Evolutionary conservation across 2,797 vertebrate species (phyloP), one percentile per base, ranked within the genome.

Genomic region (Pipistrellus nathusii): DNA sequence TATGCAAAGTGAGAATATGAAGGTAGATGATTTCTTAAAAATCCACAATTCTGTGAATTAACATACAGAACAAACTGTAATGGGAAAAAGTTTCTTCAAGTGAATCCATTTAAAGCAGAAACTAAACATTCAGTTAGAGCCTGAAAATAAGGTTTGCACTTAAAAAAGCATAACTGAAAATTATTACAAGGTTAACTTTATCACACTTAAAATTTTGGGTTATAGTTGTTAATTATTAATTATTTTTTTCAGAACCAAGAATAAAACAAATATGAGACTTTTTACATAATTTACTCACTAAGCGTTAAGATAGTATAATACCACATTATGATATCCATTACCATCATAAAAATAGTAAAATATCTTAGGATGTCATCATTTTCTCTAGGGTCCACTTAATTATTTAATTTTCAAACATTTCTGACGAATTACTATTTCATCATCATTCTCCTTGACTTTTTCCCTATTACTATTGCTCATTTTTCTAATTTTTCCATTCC

Each of bases 361-460:
- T 87, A 90, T 69, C 84, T 93, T 89, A 86, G 35, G 68, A 84
- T 51, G 94, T 96, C 59, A 75, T 59, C 44, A 62, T 94, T 90
- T 84, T 92, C 48, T 78, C 90, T 62, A 87, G 17, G 53, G 41
- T 5, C n/a, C 53, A 51, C 72, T 86, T 80, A 82, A 55, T 66
- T 75, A 71, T 88, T 55, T 94, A 59, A 82, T 91, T 95, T 95
- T 83, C 75, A 93, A 88, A 80, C 38, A 88, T 92, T 92, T 85
- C 86, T 91, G 86, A 85, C 85, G 35, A 94, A 84, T 88, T 88
- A 85, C 23, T 86, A 69, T 84, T 81, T 53, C 41, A 41, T 81
- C 62, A 78, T 71, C 20, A 35, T 92, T 64, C 77, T 66, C n/a
- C 68, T 82, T 93, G 87, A 41, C 62, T 64, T 86, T 69, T 88